Evolutionary conservation across 2,113 vertebrate species (phyloP).

Genomic region (Alouatta palliata): DNA sequence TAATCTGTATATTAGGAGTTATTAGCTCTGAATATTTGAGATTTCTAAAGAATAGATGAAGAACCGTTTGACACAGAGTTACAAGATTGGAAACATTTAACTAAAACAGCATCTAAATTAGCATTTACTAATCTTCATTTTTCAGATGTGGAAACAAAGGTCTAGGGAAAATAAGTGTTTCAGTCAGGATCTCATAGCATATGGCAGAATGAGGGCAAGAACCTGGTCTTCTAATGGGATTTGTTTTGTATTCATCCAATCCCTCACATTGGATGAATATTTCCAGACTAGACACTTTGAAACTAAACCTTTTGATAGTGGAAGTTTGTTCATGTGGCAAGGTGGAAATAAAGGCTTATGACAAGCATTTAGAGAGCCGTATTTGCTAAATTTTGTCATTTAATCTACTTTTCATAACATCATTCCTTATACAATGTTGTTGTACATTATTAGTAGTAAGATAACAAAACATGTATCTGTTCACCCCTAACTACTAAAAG

Average conservation of each 20-base stretch:
- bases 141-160: not conserved
- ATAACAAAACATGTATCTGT: not conserved
- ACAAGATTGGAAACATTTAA: not conserved
- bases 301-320: not conserved
- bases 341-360: not conserved
- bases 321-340: not conserved
- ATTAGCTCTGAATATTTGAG: not conserved
- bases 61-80: not conserved
- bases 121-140: not conserved
- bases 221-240: not conserved
- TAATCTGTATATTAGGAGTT: not conserved
- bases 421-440: not conserved
- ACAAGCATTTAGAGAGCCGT: not conserved
- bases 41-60: not conserved
- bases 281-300: not conserved
- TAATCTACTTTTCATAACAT: constrained; percentile 11
- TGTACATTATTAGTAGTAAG: not conserved
- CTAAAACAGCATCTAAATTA: not conserved
- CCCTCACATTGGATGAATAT: not conserved
- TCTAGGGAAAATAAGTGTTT: not conserved
- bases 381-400: not conserved
- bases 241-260: constrained; percentile 27
- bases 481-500: not conserved
- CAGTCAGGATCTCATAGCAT: not conserved
- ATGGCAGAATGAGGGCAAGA: not conserved